Percentiles rank a stretch among this genome's conserved stretches.
Evolutionary conservation across 2,113 vertebrate genomes (phyloP).

Genomic region (Cynocephalus volans): DNA sequence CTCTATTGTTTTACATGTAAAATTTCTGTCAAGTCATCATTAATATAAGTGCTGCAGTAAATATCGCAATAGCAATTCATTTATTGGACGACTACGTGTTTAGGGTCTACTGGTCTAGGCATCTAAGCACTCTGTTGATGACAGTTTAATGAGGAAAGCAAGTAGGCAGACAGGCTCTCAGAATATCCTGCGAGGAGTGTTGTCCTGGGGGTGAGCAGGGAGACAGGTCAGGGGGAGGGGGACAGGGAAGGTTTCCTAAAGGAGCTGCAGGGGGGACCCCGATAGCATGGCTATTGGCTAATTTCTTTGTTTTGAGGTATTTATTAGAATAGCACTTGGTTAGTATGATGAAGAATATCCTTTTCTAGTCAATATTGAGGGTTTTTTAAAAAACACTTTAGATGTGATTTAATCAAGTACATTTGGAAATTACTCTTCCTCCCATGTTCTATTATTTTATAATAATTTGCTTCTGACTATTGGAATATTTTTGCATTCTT

Average conservation of each 20-base stretch:
- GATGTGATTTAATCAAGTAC: slow-evolving; percentile 2
- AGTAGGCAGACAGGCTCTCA: neutral
- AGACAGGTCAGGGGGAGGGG: neutral
- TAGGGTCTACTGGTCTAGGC: neutral
- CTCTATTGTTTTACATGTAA: neutral
- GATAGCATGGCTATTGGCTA: neutral
- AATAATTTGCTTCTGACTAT: neutral
- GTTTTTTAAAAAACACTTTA: neutral
- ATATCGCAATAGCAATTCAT: neutral
- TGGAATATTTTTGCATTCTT: neutral
- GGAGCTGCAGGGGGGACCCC: neutral
- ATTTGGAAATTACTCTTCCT: neutral
- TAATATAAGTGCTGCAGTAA: neutral
- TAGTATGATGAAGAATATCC: neutral
- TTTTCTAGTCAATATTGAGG: neutral
- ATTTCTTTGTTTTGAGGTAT: neutral
- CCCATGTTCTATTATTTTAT: neutral
- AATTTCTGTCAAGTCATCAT: neutral
- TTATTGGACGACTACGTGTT: no score
- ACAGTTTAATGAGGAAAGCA: neutral
- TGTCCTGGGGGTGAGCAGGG: neutral
- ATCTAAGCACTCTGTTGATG: neutral
- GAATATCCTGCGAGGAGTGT: neutral
- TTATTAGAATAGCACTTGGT: neutral
- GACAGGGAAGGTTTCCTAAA: neutral